Conservation (phyloP, 1,140 invertebrate genomes). For the Lamellibrachia luymesi region DNA sequence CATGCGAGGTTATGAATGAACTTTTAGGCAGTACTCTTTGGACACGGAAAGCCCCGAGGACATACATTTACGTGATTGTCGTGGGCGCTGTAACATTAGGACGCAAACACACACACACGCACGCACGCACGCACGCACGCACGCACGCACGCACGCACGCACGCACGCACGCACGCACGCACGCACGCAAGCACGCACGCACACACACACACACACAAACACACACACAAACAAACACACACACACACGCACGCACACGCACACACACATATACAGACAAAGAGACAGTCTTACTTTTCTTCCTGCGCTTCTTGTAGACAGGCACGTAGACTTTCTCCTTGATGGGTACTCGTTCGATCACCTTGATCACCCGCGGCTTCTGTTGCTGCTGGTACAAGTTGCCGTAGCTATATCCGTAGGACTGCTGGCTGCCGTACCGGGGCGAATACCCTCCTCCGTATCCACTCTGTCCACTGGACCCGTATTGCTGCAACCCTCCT, state of each 20-base stretch:
- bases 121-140: no score
- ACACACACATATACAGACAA: neutral
- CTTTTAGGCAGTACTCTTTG: no score
- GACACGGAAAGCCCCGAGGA: no score
- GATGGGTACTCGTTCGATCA: neutral
- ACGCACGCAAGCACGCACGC: neutral
- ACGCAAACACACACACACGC: no score
- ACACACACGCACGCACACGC: no score
- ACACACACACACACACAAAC: neutral
- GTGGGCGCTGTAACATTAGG: no score
- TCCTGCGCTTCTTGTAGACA: neutral
- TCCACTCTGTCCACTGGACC: neutral
- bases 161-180: no score
- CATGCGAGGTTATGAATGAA: no score
- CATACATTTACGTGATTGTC: no score
- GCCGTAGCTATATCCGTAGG: neutral
- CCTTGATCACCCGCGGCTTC: neutral
- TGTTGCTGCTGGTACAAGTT: neutral
- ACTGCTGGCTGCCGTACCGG: neutral
- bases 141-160: no score
- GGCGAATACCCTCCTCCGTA: neutral
- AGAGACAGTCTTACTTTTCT: neutral
- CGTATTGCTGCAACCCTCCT: no score
- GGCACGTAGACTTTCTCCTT: neutral
- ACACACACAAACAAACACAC: no score